phyloP scores from a whole-genome alignment of 2,888 invertebrate genomes.

The Rosalia funebris region DNA sequence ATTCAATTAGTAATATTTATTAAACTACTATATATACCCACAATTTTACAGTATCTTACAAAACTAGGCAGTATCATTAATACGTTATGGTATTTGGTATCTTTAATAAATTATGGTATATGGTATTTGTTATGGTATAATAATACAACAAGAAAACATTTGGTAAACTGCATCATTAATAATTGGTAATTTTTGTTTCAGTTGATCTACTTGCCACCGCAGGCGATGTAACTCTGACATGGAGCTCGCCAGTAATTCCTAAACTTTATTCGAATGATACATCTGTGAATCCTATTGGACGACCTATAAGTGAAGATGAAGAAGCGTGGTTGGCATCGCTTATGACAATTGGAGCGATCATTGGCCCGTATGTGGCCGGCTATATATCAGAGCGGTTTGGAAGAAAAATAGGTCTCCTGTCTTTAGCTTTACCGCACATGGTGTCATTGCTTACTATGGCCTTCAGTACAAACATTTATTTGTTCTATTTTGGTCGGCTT shows the following conservation, averaged over 20 bases:
- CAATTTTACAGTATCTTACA: too few relatives aligned
- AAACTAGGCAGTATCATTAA: too few relatives aligned
- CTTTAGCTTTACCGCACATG: constrained; percentile 53
- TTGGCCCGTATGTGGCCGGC: constrained; percentile 76
- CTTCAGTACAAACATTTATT: constrained; percentile 36
- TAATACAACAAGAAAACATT: too few relatives aligned
- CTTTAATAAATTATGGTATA: too few relatives aligned
- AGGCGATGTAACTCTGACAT: constrained; percentile 47
- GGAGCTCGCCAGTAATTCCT: constrained; percentile 48
- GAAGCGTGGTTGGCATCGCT: constrained; percentile 67
- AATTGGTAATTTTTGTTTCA: constrained; percentile 40
- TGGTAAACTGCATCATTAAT: too few relatives aligned
- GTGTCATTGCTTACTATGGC: constrained; percentile 42
- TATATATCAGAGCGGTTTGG: constrained; percentile 73
- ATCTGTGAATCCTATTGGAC: constrained; percentile 55
- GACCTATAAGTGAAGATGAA: constrained; percentile 56
- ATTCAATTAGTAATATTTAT: too few relatives aligned
- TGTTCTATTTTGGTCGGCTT: constrained; percentile 60
- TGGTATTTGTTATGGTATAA: too few relatives aligned
- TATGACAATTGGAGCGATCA: constrained; percentile 63
- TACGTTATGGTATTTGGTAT: too few relatives aligned
- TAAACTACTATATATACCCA: too few relatives aligned
- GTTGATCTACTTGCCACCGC: constrained; percentile 49
- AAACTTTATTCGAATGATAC: constrained; percentile 48
- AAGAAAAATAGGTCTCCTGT: constrained; percentile 73